Evolutionary conservation across 2,797 vertebrate species (phyloP), one percentile per base, ranked within the genome.

Genomic region (Chloroceryle amazona): DNA sequence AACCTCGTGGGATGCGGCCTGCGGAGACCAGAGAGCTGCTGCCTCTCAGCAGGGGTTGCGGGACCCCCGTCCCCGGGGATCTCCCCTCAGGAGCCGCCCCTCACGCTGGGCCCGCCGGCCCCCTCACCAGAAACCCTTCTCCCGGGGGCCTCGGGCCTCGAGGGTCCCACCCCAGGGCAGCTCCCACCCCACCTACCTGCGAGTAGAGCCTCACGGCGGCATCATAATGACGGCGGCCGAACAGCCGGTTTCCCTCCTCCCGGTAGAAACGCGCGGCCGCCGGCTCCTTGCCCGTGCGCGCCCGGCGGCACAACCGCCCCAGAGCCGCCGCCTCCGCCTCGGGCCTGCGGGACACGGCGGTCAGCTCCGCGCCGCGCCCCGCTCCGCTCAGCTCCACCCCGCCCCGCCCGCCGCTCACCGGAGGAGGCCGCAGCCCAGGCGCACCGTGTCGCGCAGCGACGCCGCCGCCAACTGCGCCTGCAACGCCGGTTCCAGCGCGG

Each of bases 1-100:
- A 44, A 78, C 94, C 74, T 99, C 98, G 29, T 98, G 98, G 49
- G 99, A 98, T 8, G 98, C 92, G 22, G 99, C 99, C 99, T 99
- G 98, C 44, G 75, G 93, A 92, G 90, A 86, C 2, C 58, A 62
- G 52, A 88, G n/a, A 74, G 65, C 78, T 9, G 76, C 57, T 15
- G 68, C 72, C 71, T 16, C 54, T 72, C 46, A 19, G 62, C 10
- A 16, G 5, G 25, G 73, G 8, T 11, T 13, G 55, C 14, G 31
- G 52, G 28, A 5, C 9, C 25, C 13, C 21, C 13, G 2, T 6
- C 42, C 35, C 41, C 35, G 2, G 12, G 44, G 37, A 14, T 11
- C 19, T 35, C 35, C 42, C 25, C 52, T 5, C 19, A 11, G 41
- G 22, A 18, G 12, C 22, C 33, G 19, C 20, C 35, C 49, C 60